Base-by-base conservation (phyloP, 2,113 vertebrate genomes). In the Arizona elegans region DNA sequence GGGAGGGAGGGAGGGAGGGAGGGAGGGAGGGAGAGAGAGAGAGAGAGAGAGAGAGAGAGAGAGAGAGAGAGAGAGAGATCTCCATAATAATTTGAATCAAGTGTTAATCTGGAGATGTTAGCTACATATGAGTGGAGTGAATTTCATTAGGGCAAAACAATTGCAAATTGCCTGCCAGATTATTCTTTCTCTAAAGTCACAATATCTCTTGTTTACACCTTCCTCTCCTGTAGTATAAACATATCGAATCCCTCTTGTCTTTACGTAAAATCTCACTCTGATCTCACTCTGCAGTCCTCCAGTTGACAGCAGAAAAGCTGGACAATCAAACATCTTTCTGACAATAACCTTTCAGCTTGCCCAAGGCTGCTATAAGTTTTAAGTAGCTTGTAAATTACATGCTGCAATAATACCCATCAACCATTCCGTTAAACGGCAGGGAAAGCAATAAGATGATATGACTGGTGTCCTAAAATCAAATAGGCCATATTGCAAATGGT, bases 1-100 rank as follows among this genome's bases (percentile, higher is more conserved):
- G 1, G 2, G 38, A 38, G 1, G 2, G 38, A 38, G 1, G 2
- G 38, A 38, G 1, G 2, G 38, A 38, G 38, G 2, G 1, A 43
- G 38, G 3, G 2, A 43, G 38, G 3, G 2, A 43, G 38, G 3
- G 2, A 43, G 38, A 43, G 38, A 43, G 38, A 43, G 38, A 38
- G 38, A 38, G 38, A 38, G 38, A 38, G 38, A 38, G 38, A 38
- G 38, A 38, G 38, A 38, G 38, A 38, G 38, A 38, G 38, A 38
- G 38, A 38, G 38, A 38, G 38, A 38, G 38, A 38, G 38, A 38
- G 2, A 43, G 38, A 43, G 2, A 43, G 38, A 43, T 43, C 38
- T 1, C 23, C 15, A 38, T 8, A 75, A 75, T 75, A 75, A 38
- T 38, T 38, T 75, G 13, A 17, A 38, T 75, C 70, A 75, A 38